Conservation (phyloP, 1,140 invertebrate species). For the Sitophilus oryzae region DNA sequence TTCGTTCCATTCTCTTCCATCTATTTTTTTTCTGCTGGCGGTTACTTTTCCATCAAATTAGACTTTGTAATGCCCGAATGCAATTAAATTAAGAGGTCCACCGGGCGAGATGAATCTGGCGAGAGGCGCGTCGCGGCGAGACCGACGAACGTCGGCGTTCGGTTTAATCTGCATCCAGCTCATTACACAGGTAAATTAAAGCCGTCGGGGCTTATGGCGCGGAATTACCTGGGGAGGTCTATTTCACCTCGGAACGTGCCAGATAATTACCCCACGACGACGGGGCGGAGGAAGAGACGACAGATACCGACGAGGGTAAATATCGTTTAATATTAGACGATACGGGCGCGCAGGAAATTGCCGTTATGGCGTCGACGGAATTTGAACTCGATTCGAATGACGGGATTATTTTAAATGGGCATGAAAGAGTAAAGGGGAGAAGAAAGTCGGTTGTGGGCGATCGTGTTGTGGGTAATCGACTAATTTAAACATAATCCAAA, state of each 20-base stretch:
- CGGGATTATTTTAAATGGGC: too few relatives aligned
- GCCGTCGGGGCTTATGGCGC: conserved; percentile 21
- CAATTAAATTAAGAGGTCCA: conserved; percentile 28
- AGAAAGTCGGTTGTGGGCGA: too few relatives aligned
- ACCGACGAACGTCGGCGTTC: conserved; percentile 14
- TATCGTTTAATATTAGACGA: conserved; percentile 7
- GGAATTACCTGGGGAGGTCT: conserved; percentile 39
- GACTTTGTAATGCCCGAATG: conserved; percentile 22
- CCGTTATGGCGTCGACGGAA: too few relatives aligned
- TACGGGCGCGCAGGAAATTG: too few relatives aligned
- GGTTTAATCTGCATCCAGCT: conserved; percentile 37
- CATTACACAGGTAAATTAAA: conserved; percentile 44
- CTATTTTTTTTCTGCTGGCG: conserved; percentile 1
- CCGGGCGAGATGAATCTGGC: conserved; percentile 16
- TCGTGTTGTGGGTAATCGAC: too few relatives aligned
- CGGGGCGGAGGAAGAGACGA: too few relatives aligned
- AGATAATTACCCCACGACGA: conserved; percentile 19
- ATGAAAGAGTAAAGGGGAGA: too few relatives aligned
- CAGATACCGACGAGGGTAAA: conserved; percentile 17
- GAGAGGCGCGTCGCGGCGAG: conserved; percentile 5
- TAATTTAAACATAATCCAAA: too few relatives aligned
- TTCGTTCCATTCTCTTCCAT: too few relatives aligned
- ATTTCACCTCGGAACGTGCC: conserved; percentile 21
- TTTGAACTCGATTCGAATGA: too few relatives aligned
- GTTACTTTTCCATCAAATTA: conserved; percentile 22